Conservation (phyloP, 2,113 vertebrate genomes). For the Oxyura jamaicensis region DNA sequence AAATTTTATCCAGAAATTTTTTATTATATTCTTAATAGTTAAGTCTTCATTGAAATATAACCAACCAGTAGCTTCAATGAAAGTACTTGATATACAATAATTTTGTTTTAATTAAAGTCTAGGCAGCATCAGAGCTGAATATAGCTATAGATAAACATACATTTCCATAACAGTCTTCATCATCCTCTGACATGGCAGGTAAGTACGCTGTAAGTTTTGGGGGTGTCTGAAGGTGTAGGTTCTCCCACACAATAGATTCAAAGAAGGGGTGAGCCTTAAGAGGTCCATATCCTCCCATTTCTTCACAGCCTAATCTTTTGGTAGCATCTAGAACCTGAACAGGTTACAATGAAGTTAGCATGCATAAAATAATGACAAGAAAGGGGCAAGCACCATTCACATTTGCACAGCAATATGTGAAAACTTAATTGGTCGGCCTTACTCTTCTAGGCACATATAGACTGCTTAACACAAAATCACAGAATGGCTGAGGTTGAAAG, state of each 20-base stretch:
- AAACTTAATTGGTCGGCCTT: neutral
- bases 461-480: neutral
- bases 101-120: neutral
- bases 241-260: slow-evolving; percentile 90
- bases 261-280: slow-evolving; percentile 94
- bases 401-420: neutral
- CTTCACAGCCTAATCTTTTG: slow-evolving; percentile 94
- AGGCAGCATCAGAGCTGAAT: neutral
- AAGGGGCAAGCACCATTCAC: neutral
- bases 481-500: too few relatives aligned
- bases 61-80: neutral
- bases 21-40: neutral
- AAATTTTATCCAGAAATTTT: neutral
- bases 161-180: slow-evolving; percentile 99
- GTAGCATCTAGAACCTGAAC: slow-evolving; percentile 91
- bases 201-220: slow-evolving; percentile 97
- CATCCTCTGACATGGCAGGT: slow-evolving; percentile 98
- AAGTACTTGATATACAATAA: neutral
- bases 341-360: neutral
- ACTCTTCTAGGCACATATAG: neutral
- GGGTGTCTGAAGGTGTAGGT: slow-evolving; percentile 91
- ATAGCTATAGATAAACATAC: slow-evolving; percentile 72
- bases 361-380: neutral
- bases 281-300: slow-evolving; percentile 92
- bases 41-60: neutral